Percentiles rank a stretch among this genome's conserved stretches.
phyloP scores from a whole-genome alignment of 2,797 vertebrate genomes.

The Onychomys torridus region DNA sequence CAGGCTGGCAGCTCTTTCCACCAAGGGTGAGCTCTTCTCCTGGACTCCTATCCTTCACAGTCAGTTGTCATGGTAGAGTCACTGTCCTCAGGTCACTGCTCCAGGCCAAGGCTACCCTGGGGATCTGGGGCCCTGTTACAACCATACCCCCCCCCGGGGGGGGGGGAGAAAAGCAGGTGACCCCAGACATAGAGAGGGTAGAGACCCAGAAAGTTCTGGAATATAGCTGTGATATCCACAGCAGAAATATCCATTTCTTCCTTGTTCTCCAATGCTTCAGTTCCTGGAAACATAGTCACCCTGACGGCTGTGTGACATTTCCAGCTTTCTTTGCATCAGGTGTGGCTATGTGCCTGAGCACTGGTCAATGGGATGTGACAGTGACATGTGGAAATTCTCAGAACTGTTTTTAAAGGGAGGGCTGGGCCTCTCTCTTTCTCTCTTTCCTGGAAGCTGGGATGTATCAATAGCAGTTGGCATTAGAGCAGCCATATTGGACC shows the following conservation, averaged over 20 bases:
- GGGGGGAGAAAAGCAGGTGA: not conserved
- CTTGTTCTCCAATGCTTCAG: not conserved
- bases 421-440: not conserved
- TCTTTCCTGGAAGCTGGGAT: not conserved
- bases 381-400: not conserved
- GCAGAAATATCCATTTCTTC: not conserved
- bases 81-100: not conserved
- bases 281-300: not conserved
- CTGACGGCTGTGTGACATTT: not conserved
- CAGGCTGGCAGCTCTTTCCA: not conserved
- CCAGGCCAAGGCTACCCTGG: not conserved
- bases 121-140: not conserved
- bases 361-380: not conserved
- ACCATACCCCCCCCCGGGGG: not conserved
- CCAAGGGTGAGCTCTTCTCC: not conserved
- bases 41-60: not conserved
- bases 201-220: not conserved
- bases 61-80: not conserved
- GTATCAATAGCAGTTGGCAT: not conserved
- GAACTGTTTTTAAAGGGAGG: not conserved
- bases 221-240: too few relatives aligned
- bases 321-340: not conserved
- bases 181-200: not conserved
- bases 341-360: not conserved
- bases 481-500: not conserved